These are phyloP conservation scores for Falco peregrinus DNA, from an alignment of 2,797 vertebrate species.

Conservation along the genomic window DNA sequence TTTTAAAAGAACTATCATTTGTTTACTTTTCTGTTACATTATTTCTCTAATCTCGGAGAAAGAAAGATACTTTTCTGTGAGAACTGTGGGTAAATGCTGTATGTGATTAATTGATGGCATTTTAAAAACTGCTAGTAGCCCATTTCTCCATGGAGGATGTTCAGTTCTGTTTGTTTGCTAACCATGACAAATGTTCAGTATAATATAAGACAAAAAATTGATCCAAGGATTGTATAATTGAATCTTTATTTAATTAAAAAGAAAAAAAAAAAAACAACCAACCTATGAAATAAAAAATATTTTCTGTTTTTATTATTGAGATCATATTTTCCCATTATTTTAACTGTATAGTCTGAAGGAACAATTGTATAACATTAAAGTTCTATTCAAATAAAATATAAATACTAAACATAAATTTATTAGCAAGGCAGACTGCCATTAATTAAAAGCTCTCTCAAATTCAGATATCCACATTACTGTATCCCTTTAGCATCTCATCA, in stretches of 20 bases:
- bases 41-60: neutral
- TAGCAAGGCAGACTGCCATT: neutral
- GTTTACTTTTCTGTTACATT: neutral
- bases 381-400: neutral
- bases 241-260: neutral
- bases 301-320: neutral
- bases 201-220: neutral
- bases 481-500: neutral
- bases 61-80: neutral
- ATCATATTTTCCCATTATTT: neutral
- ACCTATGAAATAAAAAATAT: neutral
- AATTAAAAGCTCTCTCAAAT: neutral
- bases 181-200: neutral
- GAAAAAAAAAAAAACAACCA: neutral
- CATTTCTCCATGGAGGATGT: neutral
- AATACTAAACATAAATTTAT: neutral
- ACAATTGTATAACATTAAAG: neutral
- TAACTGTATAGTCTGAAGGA: neutral
- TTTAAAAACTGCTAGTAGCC: neutral
- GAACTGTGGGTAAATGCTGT: neutral
- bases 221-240: neutral
- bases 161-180: neutral
- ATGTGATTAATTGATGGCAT: neutral
- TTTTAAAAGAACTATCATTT: neutral
- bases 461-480: neutral